Conservation (phyloP, 2,888 invertebrate species). For the Eupeodes luniger region DNA sequence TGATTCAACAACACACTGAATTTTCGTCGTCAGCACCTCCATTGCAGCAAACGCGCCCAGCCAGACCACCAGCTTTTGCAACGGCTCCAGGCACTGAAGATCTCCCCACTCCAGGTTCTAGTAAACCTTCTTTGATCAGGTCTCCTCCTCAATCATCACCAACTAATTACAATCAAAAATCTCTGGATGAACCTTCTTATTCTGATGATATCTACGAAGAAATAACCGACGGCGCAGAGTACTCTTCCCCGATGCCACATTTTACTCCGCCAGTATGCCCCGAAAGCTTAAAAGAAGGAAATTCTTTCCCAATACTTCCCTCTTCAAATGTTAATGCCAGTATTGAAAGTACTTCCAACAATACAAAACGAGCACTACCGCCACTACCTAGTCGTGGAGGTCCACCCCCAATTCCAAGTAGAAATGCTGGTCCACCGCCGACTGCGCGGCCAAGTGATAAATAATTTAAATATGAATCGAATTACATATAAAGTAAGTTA, state of each 20-base stretch:
- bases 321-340: slow-evolving; percentile 61
- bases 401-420: slow-evolving; percentile 83
- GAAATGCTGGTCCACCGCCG: slow-evolving; percentile 83
- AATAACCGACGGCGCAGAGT: slow-evolving; percentile 85
- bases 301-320: slow-evolving; percentile 82
- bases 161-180: slow-evolving; percentile 72
- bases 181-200: slow-evolving; percentile 6
- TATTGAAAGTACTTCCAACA: slow-evolving; percentile 78
- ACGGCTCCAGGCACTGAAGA: slow-evolving; percentile 73
- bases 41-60: slow-evolving; percentile 75
- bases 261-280: slow-evolving; percentile 84
- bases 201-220: slow-evolving; percentile 86
- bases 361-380: slow-evolving; percentile 86
- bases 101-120: slow-evolving; percentile 42
- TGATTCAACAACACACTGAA: slow-evolving; percentile 81
- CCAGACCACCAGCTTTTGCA: slow-evolving; percentile 79
- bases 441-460: slow-evolving; percentile 82
- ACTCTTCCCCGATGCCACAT: slow-evolving; percentile 87
- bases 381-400: slow-evolving; percentile 86
- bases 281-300: slow-evolving; percentile 83
- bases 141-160: slow-evolving; percentile 80
- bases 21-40: slow-evolving; percentile 66
- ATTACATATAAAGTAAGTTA: slow-evolving; percentile 47
- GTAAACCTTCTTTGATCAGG: slow-evolving; percentile 78
- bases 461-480: slow-evolving; percentile 75